A percentile compares a stretch with the other conserved stretches of the same genome.
Conservation (phyloP, 1,140 invertebrate species). For the Macrobrachium nipponense region DNA sequence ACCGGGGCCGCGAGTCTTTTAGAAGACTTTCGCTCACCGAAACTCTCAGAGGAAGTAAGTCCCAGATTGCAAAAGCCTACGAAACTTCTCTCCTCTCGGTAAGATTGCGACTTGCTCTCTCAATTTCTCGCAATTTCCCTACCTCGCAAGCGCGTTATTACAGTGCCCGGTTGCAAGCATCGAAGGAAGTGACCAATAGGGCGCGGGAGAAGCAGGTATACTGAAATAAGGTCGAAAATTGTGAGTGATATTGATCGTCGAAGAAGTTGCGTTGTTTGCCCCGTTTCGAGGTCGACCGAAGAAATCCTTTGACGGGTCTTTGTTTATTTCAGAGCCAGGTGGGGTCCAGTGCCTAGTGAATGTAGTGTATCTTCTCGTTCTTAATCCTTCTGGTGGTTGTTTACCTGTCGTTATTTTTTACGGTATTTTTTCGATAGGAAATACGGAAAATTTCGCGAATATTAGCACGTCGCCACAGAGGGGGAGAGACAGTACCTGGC, state of each 20-base stretch:
- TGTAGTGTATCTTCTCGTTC: too few species aligned
- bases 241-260: conserved; percentile 40
- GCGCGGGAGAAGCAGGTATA: background rate
- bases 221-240: background rate
- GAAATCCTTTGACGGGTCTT: too few species aligned
- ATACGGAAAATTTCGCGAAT: too few species aligned
- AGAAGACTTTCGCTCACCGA: conserved; percentile 6
- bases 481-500: too few species aligned
- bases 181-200: background rate
- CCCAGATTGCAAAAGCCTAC: conserved; percentile 51
- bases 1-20: background rate
- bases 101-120: conserved; percentile 20
- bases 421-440: too few species aligned
- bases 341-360: too few species aligned
- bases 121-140: background rate
- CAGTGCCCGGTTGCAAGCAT: background rate
- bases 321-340: too few species aligned
- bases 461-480: too few species aligned
- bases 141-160: background rate
- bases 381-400: too few species aligned
- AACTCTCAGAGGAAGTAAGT: conserved; percentile 12
- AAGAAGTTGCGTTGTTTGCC: conserved; percentile 47
- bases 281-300: background rate
- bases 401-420: too few species aligned
- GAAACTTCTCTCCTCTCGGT: conserved; percentile 50